Percentiles rank a stretch among this genome's conserved stretches.
Conservation (phyloP, 1,140 invertebrate species). For the Oedothorax gibbosus region DNA sequence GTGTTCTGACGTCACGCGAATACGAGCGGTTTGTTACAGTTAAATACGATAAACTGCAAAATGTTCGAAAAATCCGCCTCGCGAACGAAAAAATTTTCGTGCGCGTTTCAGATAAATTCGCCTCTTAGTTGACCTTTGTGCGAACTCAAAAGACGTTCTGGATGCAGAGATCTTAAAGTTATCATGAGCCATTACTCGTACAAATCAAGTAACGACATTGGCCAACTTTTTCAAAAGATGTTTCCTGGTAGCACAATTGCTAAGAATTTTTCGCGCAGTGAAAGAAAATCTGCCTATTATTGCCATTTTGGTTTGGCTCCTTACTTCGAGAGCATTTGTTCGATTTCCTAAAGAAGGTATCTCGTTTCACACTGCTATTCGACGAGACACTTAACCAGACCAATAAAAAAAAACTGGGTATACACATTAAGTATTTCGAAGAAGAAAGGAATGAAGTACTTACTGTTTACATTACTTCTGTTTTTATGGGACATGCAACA, state of each 20-base stretch:
- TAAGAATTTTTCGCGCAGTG: background rate
- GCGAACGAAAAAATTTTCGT: too few relatives aligned
- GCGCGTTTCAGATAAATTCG: too few relatives aligned
- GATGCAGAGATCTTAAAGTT: background rate
- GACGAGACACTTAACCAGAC: background rate
- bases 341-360: background rate
- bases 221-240: background rate
- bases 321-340: background rate
- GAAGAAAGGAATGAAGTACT: background rate
- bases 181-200: background rate
- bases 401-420: background rate
- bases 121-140: too few relatives aligned
- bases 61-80: too few relatives aligned
- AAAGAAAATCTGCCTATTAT: background rate
- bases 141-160: background rate
- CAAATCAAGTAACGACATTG: background rate
- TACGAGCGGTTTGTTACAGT: too few relatives aligned
- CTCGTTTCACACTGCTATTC: background rate
- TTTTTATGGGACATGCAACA: conserved; percentile 8
- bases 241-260: background rate
- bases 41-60: too few relatives aligned
- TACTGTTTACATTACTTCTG: background rate
- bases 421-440: background rate
- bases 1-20: too few relatives aligned
- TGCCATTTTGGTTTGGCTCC: background rate